phyloP scores from a whole-genome alignment of 2,797 vertebrate genomes.

The Hypotaenidia philippensis region DNA sequence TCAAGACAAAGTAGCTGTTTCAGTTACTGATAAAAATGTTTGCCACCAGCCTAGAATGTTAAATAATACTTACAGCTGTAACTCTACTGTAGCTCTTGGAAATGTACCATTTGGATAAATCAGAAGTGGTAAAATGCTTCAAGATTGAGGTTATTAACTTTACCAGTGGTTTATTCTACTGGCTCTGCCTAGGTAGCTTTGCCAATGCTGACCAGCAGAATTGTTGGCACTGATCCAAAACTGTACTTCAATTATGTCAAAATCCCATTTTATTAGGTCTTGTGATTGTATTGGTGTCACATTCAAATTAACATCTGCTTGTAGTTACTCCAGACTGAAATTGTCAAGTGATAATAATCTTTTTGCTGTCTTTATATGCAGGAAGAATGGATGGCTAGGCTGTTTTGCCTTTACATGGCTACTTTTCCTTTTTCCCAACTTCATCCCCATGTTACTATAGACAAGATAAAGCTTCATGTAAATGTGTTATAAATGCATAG shows the following conservation, averaged over 20 bases:
- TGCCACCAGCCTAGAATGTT: neutral
- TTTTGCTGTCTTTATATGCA: neutral
- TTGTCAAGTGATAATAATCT: neutral
- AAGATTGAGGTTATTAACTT: neutral
- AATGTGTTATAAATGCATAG: neutral
- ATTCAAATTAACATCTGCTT: neutral
- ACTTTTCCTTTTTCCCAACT: neutral
- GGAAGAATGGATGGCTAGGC: neutral
- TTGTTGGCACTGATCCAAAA: neutral
- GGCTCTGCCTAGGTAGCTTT: neutral
- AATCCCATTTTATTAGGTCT: neutral
- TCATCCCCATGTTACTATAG: fast-evolving
- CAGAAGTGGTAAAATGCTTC: neutral
- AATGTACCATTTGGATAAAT: neutral
- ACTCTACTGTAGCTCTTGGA: neutral
- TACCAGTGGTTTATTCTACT: neutral
- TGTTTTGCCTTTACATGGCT: neutral
- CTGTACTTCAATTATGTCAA: neutral
- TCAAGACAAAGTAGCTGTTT: neutral
- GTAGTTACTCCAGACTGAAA: neutral
- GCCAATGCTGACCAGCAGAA: neutral
- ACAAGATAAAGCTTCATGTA: neutral
- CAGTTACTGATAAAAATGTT: neutral
- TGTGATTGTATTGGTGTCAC: neutral
- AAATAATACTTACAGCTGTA: neutral